These are phyloP conservation scores for Archocentrus centrarchus DNA, from an alignment of 2,113 vertebrate genomes.

Conservation along the genomic window DNA sequence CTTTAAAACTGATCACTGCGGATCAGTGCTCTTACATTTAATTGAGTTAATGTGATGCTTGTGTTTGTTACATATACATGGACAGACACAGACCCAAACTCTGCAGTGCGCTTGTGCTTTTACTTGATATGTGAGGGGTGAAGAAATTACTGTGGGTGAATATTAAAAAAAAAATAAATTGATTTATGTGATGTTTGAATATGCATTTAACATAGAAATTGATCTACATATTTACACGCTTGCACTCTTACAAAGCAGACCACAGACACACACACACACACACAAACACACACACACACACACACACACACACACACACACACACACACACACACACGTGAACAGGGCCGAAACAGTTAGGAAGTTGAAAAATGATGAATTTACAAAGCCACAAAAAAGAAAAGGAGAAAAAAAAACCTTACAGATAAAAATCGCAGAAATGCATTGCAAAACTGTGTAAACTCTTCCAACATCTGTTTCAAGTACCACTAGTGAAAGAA, in stretches of 20 bases:
- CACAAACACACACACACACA: not conserved
- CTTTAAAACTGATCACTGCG: conserved; percentile 66
- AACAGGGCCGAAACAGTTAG: conserved; percentile 4
- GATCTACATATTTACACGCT: conserved; percentile 8
- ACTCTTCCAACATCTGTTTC: not conserved
- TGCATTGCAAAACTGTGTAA: conserved; percentile 28
- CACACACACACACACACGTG: conserved; percentile 16
- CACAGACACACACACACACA: not conserved
- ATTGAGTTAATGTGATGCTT: conserved; percentile 68
- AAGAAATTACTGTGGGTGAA: conserved; percentile 23
- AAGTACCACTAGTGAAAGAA: conserved; percentile 6
- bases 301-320: not conserved
- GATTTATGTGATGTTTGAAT: conserved; percentile 43
- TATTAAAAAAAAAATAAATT: conserved; percentile 25
- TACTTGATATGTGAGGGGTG: conserved; percentile 19
- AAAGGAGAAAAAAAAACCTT: not conserved
- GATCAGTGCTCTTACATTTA: conserved; percentile 64
- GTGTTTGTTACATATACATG: conserved; percentile 43
- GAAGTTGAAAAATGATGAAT: conserved; percentile 45
- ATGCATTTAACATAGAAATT: conserved; percentile 32
- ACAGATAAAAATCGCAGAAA: conserved; percentile 26
- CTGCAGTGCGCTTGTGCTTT: conserved; percentile 23
- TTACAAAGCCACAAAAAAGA: conserved; percentile 34
- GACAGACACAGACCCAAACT: not conserved
- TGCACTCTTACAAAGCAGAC: not conserved